Base-by-base conservation (phyloP, 1,140 invertebrate genomes). In the Acromyrmex charruanus region DNA sequence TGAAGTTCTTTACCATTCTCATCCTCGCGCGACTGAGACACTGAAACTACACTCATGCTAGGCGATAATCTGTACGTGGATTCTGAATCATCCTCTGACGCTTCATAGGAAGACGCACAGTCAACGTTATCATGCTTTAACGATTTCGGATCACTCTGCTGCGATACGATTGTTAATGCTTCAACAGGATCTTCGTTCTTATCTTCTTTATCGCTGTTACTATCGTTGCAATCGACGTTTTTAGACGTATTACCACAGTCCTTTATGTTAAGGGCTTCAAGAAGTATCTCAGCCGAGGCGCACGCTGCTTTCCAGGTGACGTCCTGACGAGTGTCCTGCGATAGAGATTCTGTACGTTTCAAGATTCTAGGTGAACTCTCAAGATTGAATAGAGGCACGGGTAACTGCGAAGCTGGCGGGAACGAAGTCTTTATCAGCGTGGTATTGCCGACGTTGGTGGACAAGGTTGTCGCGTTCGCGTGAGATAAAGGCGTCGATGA, bases 241-340 rank as follows among this genome's bases (percentile, higher is more conserved):
- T 66, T 65, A 21, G n/a, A 55, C 4, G 39, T 35, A 18, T 81
- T 35, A 5, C 2, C 3, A 0, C 79, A 59, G 2, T 91, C 87
- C 9, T 93, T 91, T 0, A 94, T 87, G n/a, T 93, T 93, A 25
- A 95, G 90, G 2, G 93, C 93, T 39, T 94, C 93, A 3, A 95
- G 87, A 9, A 95, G 72, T 74, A 94, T 92, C 72, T 95, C 94
- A 3, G 94, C 94, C 3, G 94, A 95, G 21, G 94, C 94, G 39
- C 94, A 95, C 0, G 94, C 94, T n/a, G 93, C 93, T 63, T 94
- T 94, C 94, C 94, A 95, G 16, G 93, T 91, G 0, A 93, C 87
- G 21, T 95, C 94, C 25, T 92, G 91, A 1, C 72, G 58, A n/a
- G 88, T 58, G 0, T 86, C 66, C 5, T 90, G 86, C 53, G 81